Base-by-base conservation (phyloP, 2,888 invertebrate species). In the Clostera curtula region DNA sequence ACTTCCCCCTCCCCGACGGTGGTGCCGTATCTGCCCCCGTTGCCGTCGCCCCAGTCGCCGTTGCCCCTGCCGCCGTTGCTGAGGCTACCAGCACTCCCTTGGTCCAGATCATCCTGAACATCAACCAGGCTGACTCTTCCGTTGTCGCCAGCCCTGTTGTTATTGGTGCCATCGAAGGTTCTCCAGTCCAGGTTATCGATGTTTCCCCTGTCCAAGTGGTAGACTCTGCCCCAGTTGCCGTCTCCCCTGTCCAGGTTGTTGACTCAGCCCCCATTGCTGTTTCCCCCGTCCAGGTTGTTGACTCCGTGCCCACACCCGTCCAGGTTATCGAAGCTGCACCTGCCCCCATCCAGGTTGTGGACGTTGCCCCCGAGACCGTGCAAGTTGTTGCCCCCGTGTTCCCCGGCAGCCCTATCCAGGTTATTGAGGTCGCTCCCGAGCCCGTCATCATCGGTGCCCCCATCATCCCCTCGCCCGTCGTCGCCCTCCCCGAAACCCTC, bases 71-170 rank as follows among this genome's bases (percentile, higher is more conserved):
- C 25, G 25, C 48, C 25, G 10, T 44, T 12, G 24, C 24, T n/a
- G 30, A 36, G 22, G 29, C 26, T 18, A 16, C 40, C 18, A 34
- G 31, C 24, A 25, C 46, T 31, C 50, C 58, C n/a, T 42, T 56
- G 8, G 54, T 56, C 10, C 57, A 59, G 45, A 55, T 59, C 40
- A 51, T 59, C 42, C 23, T 59, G 33, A 57, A 55, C 45, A 44
- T 62, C 30, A 44, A 48, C 36, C 20, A 38, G 25, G 42, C 37
- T 13, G 24, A 34, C 27, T 26, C 26, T 24, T 19, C 28, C 12
- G 31, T 34, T 12, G 19, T 18, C 20, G 14, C 21, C 17, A 12
- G 14, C 12, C 36, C 38, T 14, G 29, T 24, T 12, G 36, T 25
- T 10, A 20, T 39, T 25, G 31, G 11, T 2, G 9, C 24, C 20